Conservation (phyloP, 1,140 invertebrate genomes). For the Drosophila sulfurigaster region DNA sequence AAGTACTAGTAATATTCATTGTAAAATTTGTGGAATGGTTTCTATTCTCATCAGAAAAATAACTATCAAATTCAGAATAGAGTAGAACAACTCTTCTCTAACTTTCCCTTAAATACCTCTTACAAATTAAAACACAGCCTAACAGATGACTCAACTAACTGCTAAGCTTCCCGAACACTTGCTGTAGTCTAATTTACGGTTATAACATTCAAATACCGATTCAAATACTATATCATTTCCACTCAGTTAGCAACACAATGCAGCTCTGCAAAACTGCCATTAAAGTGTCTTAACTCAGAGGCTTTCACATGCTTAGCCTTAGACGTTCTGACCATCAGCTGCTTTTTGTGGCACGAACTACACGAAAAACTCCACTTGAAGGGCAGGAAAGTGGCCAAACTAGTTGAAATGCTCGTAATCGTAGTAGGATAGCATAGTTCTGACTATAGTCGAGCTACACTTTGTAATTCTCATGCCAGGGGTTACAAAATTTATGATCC, state of each 20-base stretch:
- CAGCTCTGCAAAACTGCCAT: conserved; percentile 10
- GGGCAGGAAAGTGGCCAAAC: conserved; percentile 25
- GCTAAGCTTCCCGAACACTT: neutral
- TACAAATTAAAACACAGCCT: too few relatives aligned
- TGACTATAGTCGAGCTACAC: neutral
- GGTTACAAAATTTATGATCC: conserved; percentile 81
- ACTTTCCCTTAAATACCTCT: too few relatives aligned
- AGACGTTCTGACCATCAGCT: conserved; percentile 32
- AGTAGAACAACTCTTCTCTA: too few relatives aligned
- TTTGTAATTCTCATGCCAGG: conserved; percentile 26
- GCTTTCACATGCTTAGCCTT: conserved; percentile 17
- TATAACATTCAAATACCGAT: conserved; percentile 3
- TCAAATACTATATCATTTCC: conserved; percentile 10
- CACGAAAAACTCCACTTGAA: conserved; percentile 35
- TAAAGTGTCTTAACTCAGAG: conserved; percentile 23
- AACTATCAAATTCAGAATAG: too few relatives aligned
- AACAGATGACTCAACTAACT: neutral
- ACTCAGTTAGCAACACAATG: conserved; percentile 5
- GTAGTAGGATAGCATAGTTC: neutral
- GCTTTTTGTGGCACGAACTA: conserved; percentile 40
- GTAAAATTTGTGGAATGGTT: too few relatives aligned
- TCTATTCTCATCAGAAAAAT: too few relatives aligned
- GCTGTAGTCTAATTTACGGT: neutral
- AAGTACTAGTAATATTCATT: too few relatives aligned
- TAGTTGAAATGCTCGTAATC: conserved; percentile 20